These are phyloP conservation scores for Ochlodes sylvanus DNA, from an alignment of 2,888 invertebrate genomes.

Conservation along the genomic window DNA sequence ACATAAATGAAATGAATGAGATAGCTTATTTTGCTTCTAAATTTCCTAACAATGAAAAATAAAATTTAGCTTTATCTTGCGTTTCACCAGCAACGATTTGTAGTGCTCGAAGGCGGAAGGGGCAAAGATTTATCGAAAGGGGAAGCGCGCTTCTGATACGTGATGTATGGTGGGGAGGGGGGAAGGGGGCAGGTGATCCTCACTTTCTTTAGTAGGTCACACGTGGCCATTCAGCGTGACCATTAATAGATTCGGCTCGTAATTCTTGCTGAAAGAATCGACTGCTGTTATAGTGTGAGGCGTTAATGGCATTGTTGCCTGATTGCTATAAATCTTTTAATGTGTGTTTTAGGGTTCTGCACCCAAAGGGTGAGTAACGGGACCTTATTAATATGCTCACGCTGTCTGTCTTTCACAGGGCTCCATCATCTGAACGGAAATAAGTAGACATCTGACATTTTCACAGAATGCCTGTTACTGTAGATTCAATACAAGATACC, in stretches of 20 bases:
- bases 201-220: conserved; percentile 23
- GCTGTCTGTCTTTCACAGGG: too few relatives aligned
- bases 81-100: conserved; percentile 14
- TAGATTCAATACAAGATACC: too few relatives aligned
- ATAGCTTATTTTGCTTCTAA: too few relatives aligned
- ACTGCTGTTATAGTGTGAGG: too few relatives aligned
- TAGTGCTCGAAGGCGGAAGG: conserved; percentile 26
- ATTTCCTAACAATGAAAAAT: background rate
- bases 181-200: conserved; percentile 2
- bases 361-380: background rate
- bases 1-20: too few relatives aligned
- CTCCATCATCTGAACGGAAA: too few relatives aligned
- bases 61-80: conserved; percentile 1
- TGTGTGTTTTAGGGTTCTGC: too few relatives aligned
- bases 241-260: conserved; percentile 4
- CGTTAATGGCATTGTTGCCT: too few relatives aligned
- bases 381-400: too few relatives aligned
- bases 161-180: conserved; percentile 18
- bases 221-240: background rate
- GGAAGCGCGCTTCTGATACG: conserved; percentile 16
- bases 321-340: too few relatives aligned
- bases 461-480: too few relatives aligned
- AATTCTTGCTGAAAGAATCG: background rate
- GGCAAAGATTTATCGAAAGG: conserved; percentile 23
- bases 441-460: too few relatives aligned